Conservation (phyloP, 1,140 invertebrate species). For the Oncopodura yosiiana region DNA sequence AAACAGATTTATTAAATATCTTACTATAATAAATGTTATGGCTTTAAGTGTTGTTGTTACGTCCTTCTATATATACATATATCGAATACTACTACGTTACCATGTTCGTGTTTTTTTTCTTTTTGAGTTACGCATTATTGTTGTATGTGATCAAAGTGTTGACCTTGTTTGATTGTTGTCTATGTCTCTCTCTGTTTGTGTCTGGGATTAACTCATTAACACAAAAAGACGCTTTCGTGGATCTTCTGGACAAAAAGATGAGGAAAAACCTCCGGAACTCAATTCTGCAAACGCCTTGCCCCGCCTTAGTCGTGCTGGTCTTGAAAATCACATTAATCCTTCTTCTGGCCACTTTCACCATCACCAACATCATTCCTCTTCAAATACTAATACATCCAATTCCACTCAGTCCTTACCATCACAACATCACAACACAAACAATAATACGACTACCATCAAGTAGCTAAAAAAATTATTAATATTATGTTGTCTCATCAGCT, state of each 20-base stretch:
- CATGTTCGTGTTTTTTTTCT: slow-evolving; percentile 1
- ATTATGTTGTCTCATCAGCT: not conserved
- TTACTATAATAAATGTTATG: not conserved
- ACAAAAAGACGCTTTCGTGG: slow-evolving; percentile 33
- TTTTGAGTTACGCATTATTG: not conserved
- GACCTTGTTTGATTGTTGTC: slow-evolving; percentile 13
- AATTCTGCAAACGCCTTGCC: slow-evolving; percentile 25
- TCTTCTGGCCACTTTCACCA: slow-evolving; percentile 18
- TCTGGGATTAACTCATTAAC: no score
- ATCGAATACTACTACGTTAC: no score
- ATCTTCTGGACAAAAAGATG: slow-evolving; percentile 23
- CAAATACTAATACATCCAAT: no score
- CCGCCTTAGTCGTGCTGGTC: slow-evolving; percentile 35
- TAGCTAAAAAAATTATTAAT: slow-evolving; percentile 1
- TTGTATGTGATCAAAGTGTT: slow-evolving; percentile 12
- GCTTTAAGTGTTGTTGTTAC: slow-evolving; percentile 6
- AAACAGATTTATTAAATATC: not conserved
- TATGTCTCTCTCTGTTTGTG: not conserved
- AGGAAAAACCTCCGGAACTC: slow-evolving; percentile 22
- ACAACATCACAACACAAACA: slow-evolving; percentile 9
- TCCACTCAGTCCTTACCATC: slow-evolving; percentile 21
- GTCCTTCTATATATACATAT: no score
- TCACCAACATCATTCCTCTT: no score
- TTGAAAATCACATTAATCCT: slow-evolving; percentile 32
- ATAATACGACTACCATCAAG: slow-evolving; percentile 13